Conservation (phyloP, 2,797 vertebrate genomes). For the Leptoclinus maculatus region DNA sequence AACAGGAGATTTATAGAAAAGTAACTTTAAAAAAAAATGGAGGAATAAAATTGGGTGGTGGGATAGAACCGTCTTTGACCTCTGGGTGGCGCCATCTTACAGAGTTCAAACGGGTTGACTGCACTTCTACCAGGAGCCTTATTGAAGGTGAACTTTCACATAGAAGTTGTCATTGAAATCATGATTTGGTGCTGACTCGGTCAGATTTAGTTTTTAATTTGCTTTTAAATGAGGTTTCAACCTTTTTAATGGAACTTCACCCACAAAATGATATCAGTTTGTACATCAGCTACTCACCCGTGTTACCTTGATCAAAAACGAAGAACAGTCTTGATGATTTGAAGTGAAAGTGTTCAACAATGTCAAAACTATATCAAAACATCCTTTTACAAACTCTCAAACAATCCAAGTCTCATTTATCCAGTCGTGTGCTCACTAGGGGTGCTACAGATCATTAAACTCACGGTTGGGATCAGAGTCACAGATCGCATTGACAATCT, state of each 20-base stretch:
- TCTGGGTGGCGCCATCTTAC: slow-evolving; percentile 51
- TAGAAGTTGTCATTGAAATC: neutral
- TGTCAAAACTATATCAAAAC: too few relatives aligned
- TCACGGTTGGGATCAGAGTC: too few relatives aligned
- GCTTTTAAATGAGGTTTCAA: neutral
- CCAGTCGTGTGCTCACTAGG: neutral
- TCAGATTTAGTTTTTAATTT: neutral
- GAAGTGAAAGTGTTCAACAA: too few relatives aligned
- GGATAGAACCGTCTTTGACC: slow-evolving; percentile 26
- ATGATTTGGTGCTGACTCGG: neutral
- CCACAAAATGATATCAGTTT: neutral
- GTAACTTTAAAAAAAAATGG: neutral
- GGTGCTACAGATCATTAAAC: too few relatives aligned
- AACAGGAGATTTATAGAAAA: neutral
- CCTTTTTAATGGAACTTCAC: neutral
- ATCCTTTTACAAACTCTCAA: too few relatives aligned
- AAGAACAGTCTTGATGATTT: too few relatives aligned
- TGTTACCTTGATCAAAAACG: neutral
- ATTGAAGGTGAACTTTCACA: neutral
- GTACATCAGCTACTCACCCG: neutral
- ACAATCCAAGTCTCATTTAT: neutral
- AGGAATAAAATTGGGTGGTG: neutral
- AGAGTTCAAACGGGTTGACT: neutral
- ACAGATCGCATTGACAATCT: too few relatives aligned
- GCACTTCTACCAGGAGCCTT: neutral